Base-by-base conservation (phyloP, 1,140 invertebrate species). In the Macrobrachium rosenbergii region DNA sequence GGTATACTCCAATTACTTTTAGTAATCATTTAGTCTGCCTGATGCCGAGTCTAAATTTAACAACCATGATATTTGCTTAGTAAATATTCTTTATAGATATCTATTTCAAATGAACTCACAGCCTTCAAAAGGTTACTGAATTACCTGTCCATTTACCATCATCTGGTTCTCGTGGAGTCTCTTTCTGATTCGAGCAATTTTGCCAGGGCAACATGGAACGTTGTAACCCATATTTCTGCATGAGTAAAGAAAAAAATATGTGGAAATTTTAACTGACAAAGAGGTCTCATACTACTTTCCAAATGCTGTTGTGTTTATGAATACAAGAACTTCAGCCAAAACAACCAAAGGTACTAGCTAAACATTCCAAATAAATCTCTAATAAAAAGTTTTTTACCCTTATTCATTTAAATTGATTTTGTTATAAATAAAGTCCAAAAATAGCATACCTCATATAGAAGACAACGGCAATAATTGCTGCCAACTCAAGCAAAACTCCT, bases 101-200 rank as follows among this genome's bases (percentile, higher is more conserved):
- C 12, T 52, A 52, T 52, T 52, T 12, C 11, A 23, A 16, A 28
- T 17, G 60, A 60, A 12, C n/a, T 37, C 19, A 83, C 28, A 73
- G n/a, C 17, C 23, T 14, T 45, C 12, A n/a, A 21, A 59, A 21
- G 21, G 72, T 52, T 14, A 43, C 21, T 23, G 52, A 58, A 8
- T 81, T 73, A 87, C 85, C 79, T 87, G 78, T 62, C 64, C 85
- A 81, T 87, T 87, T 19, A 80, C 85, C 69, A 87, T 76, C 79
- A 87, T 87, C 37, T 81, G 78, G 79, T 81, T 87, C 52, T 87
- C 78, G 28, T 87, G 85, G 8, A 87, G 43, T 17, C 79, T 64
- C 28, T 87, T 87, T 43, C 85, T 80, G 69, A 87, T 87, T 3
- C 67, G 85, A 52, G 78, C 78, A 75, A 87, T 87, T 67, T 87